Percentiles rank a stretch among this genome's conserved stretches.
phyloP scores from a whole-genome alignment of 64 coral and sea anemone species.

The Actinia tenebrosa region DNA sequence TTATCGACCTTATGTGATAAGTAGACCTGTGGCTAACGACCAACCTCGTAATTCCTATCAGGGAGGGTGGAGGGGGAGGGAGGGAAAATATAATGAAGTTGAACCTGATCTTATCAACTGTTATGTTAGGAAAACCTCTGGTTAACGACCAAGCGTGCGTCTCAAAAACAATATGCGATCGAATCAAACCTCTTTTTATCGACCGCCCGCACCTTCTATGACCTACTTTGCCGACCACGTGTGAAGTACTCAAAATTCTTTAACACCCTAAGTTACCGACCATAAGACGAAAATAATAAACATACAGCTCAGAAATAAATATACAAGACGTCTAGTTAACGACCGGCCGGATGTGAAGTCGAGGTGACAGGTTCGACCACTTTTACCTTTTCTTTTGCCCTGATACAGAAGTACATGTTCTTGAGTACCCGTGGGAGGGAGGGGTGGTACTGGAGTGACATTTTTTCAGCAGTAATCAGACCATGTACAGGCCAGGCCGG shows the following conservation, averaged over 20 bases:
- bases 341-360: neutral
- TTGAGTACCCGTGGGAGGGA: constrained; percentile 85
- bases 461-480: constrained; percentile 68
- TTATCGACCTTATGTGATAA: no score
- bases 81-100: no score
- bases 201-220: neutral
- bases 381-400: constrained; percentile 86
- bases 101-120: no score
- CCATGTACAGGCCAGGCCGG: constrained; percentile 73
- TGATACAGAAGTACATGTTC: constrained; percentile 85
- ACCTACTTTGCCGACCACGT: neutral
- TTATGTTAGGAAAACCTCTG: no score
- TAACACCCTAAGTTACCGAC: neutral
- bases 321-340: neutral
- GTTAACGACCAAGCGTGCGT: no score
- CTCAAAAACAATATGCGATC: neutral
- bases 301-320: neutral
- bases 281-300: neutral
- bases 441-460: constrained; percentile 80
- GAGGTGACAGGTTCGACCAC: neutral
- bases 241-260: neutral
- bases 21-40: no score
- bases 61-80: no score
- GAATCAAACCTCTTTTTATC: neutral
- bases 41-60: no score